Base-by-base conservation (phyloP, 2,888 invertebrate species). In the Ariolimax columbianus region DNA sequence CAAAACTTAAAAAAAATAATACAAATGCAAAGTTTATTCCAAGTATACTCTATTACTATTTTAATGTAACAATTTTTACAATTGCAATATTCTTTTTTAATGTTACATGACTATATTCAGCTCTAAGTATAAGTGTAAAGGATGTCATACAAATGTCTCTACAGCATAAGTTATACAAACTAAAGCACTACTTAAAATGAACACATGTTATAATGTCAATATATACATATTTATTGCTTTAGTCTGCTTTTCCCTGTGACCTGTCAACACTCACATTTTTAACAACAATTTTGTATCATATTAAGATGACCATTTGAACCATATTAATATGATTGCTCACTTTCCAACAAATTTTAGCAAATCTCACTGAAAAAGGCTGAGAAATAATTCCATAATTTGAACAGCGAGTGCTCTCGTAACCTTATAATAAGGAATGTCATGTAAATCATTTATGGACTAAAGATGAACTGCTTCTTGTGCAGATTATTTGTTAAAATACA, bases 181-280 rank as follows among this genome's bases (percentile, higher is more conserved):
- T 33, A 33, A 33, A n/a, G 33, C 30, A 66, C 66, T 40, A 40
- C 17, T 36, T 40, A 6, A 72, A 72, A 26, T 72, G 2, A 72
- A 72, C 72, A 72, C 4, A 23, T 7, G 40, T 23, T 17, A 40
- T 23, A 7, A 72, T 11, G 1, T 26, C 38, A 7, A 72, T 51
- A 77, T 43, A 30, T 73, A 73, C 73, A 43, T 19, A 51, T 66
- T 23, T 6, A 40, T 40, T 38, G 72, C n/a, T 17, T 33, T 26
- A 40, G 7, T 40, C 9, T 4, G 66, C 68, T 79, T 79, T 68
- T 68, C 79, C 79, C 68, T 47, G 79, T 79, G 79, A 79, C 79
- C 66, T 79, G 66, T 79, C 30, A 63, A 78, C 59, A 79, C 79
- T 79, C 79, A 66, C 11, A 79, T 30, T 17, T 30, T 36, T 78